A percentile compares a stretch with the other conserved stretches of the same genome.
These are phyloP conservation scores for Eidolon helvum DNA, from an alignment of 2,113 vertebrate species.

Conservation along the genomic window DNA sequence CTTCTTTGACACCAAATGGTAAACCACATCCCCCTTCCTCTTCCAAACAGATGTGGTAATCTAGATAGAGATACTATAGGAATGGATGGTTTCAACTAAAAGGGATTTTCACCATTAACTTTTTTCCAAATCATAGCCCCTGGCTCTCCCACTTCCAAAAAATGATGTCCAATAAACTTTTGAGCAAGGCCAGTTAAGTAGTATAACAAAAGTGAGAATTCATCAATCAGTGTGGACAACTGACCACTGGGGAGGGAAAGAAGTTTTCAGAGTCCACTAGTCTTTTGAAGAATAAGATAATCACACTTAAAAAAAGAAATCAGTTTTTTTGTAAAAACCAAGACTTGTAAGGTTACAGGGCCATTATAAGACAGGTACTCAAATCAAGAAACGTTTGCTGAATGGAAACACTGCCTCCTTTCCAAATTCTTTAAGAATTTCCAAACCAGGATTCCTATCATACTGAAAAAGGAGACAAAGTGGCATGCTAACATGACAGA, in stretches of 20 bases:
- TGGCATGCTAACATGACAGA: neutral
- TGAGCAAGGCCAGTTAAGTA: neutral
- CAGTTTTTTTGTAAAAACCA: neutral
- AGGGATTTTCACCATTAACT: neutral
- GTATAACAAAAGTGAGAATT: neutral
- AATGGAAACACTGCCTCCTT: neutral
- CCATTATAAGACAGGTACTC: neutral
- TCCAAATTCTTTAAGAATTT: neutral
- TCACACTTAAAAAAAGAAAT: neutral
- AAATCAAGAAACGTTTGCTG: neutral
- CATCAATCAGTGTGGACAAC: neutral
- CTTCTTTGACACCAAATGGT: neutral
- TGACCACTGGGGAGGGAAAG: neutral
- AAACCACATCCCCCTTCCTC: neutral
- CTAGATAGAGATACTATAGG: neutral
- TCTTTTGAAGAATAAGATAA: neutral
- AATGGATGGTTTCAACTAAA: slow-evolving; percentile 20
- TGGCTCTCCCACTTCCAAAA: neutral
- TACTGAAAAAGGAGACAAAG: neutral
- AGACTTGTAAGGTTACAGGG: neutral
- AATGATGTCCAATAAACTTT: neutral
- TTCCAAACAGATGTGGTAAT: neutral
- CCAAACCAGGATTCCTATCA: neutral
- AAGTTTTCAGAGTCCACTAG: neutral
- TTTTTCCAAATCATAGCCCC: neutral